Evolutionary conservation across 2,888 invertebrate species (phyloP).

Genomic region (Macroteleia sp.): DNA sequence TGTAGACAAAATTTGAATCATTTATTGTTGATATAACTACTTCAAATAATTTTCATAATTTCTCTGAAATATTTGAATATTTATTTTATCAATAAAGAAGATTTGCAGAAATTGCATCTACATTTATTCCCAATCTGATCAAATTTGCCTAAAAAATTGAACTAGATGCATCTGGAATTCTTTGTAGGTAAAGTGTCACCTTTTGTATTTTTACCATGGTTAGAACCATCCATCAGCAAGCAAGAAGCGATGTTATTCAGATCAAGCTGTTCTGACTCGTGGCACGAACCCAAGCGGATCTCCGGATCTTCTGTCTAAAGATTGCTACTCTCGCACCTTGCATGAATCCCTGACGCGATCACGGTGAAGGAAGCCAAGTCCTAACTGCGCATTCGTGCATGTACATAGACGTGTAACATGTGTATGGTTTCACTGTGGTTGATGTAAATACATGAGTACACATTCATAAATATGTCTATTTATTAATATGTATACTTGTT

Average conservation of each 20-base stretch:
- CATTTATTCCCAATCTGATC: too few species aligned
- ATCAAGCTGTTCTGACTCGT: slow-evolving; percentile 31
- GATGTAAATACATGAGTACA: slow-evolving; percentile 32
- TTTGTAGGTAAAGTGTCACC: background rate
- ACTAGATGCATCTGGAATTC: too few species aligned
- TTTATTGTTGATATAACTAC: too few species aligned
- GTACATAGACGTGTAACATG: slow-evolving; percentile 33
- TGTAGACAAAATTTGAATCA: too few species aligned
- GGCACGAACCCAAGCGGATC: slow-evolving; percentile 37
- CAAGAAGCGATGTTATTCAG: slow-evolving; percentile 20
- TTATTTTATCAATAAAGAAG: too few species aligned
- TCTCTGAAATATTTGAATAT: too few species aligned
- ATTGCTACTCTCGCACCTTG: slow-evolving; percentile 16
- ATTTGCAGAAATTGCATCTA: too few species aligned
- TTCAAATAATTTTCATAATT: too few species aligned
- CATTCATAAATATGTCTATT: background rate
- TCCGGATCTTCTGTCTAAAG: slow-evolving; percentile 16
- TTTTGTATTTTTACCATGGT: background rate
- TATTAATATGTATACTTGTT: slow-evolving; percentile 30
- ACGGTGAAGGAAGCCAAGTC: slow-evolving; percentile 10
- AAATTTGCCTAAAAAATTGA: too few species aligned
- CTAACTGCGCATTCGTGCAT: slow-evolving; percentile 35
- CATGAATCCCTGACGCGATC: slow-evolving; percentile 28
- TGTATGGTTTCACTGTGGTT: slow-evolving; percentile 25
- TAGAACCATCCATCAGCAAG: slow-evolving; percentile 10